A percentile compares a stretch with the other conserved stretches of the same genome.
Conservation (phyloP, 2,797 vertebrate species). For the Phrynocephalus vlangalii region DNA sequence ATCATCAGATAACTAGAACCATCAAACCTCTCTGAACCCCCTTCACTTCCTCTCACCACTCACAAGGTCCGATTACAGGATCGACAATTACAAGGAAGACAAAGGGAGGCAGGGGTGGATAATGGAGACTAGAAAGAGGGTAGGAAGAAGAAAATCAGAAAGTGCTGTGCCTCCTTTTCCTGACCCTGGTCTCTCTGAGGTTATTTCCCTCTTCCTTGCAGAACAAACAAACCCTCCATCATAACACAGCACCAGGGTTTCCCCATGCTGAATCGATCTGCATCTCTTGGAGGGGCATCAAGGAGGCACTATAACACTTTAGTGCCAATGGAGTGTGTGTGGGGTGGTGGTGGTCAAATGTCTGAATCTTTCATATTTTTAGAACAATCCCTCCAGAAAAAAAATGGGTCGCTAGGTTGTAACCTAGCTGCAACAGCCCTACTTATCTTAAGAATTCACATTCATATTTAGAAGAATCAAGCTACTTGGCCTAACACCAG, state of each 20-base stretch:
- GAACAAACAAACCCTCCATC: background rate
- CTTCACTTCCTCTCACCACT: too few species aligned
- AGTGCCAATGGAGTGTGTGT: background rate
- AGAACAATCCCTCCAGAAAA: background rate
- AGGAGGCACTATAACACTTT: background rate
- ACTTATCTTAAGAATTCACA: too few species aligned
- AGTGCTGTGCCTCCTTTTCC: background rate
- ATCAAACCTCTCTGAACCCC: background rate
- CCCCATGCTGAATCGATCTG: background rate
- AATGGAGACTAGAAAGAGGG: too few species aligned
- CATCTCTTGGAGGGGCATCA: background rate
- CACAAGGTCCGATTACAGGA: background rate
- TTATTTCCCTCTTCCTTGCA: background rate
- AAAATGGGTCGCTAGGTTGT: background rate
- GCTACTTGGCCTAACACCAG: too few species aligned
- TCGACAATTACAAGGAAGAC: too few species aligned
- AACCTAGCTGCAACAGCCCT: background rate
- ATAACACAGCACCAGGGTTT: background rate
- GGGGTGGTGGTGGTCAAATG: background rate
- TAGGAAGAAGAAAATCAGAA: background rate
- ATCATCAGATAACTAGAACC: background rate
- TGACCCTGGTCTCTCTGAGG: background rate
- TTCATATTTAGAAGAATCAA: too few species aligned
- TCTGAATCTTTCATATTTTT: background rate
- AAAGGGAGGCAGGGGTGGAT: background rate